A percentile compares a stretch with the other conserved stretches of the same genome.
Evolutionary conservation across 2,888 invertebrate species (phyloP).

Genomic region (Nephrotoma guestfalica): DNA sequence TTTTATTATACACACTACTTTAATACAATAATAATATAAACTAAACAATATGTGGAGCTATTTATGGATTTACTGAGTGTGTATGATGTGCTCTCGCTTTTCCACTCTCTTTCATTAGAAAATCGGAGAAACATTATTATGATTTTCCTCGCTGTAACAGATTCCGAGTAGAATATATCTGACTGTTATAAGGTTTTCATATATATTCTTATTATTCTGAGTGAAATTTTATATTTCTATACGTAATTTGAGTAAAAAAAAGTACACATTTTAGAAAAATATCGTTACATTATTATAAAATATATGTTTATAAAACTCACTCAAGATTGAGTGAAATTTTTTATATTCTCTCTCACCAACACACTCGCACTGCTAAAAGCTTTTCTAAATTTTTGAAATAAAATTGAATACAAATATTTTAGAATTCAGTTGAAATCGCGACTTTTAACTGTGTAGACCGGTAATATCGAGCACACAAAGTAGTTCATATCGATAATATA

Average conservation of each 20-base stretch:
- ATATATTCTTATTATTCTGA: neutral
- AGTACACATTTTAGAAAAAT: neutral
- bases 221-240: neutral
- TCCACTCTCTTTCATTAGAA: neutral
- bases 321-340: neutral
- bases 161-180: neutral
- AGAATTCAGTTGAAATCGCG: neutral
- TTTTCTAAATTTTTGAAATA: neutral
- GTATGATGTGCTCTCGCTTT: neutral
- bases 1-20: neutral
- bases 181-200: neutral
- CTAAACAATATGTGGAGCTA: neutral
- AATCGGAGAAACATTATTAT: neutral
- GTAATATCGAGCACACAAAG: neutral
- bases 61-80: neutral
- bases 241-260: neutral
- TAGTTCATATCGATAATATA: neutral
- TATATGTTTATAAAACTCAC: neutral
- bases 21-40: neutral
- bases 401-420: neutral
- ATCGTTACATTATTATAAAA: neutral
- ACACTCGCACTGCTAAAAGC: neutral
- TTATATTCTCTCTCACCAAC: neutral
- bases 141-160: neutral
- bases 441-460: neutral